phyloP scores from a whole-genome alignment of 1,140 invertebrate genomes.

The Riptortus pedestris region DNA sequence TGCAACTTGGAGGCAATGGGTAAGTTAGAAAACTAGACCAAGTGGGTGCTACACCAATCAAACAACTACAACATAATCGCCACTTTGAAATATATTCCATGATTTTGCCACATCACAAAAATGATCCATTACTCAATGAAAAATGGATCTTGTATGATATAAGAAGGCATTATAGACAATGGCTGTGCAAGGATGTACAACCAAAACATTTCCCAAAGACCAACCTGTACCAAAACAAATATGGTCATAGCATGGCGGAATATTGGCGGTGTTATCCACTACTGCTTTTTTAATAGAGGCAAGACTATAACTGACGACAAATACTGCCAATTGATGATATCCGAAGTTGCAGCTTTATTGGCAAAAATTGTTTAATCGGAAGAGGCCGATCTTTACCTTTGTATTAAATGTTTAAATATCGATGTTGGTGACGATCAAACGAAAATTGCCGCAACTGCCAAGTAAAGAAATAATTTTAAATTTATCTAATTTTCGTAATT shows the following conservation, averaged over 20 bases:
- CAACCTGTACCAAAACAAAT: background rate
- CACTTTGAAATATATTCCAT: background rate
- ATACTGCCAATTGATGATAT: background rate
- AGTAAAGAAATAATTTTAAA: no score
- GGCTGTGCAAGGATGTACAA: no score
- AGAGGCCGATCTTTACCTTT: background rate
- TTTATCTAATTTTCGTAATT: no score
- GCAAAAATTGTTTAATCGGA: background rate
- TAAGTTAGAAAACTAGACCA: background rate
- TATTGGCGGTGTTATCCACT: background rate
- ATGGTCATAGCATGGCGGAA: background rate
- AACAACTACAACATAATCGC: background rate
- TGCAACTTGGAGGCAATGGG: background rate
- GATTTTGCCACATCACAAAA: background rate
- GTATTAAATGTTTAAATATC: no score
- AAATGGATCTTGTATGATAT: background rate
- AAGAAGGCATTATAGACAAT: no score
- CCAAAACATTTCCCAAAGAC: background rate
- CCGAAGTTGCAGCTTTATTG: background rate
- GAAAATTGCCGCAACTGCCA: no score
- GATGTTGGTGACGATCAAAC: no score
- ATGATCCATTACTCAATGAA: background rate
- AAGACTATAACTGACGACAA: background rate
- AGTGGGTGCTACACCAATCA: no score
- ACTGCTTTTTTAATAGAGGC: background rate